Evolutionary conservation across 2,113 vertebrate species (phyloP).

Genomic region (Apistogramma diplotaenia): DNA sequence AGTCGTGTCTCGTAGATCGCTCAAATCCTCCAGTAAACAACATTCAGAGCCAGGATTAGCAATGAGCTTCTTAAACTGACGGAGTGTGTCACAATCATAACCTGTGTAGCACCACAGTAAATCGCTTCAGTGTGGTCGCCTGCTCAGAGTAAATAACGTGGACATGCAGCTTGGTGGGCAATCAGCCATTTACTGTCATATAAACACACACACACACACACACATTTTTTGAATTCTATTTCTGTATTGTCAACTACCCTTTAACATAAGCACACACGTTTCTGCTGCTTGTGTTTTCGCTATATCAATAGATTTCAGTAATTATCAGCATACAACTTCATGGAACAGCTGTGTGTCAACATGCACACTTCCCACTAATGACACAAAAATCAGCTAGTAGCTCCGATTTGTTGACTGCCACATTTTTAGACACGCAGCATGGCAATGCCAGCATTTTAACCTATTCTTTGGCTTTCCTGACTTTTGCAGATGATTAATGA

Average conservation of each 20-base stretch:
- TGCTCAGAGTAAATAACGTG: conserved; percentile 26
- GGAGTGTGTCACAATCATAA: conserved; percentile 64
- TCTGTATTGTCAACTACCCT: not conserved
- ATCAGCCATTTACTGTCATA: not conserved
- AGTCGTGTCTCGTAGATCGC: conserved; percentile 34
- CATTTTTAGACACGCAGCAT: not conserved
- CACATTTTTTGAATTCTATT: not conserved
- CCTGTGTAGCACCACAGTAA: conserved; percentile 35
- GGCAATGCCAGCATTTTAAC: not conserved
- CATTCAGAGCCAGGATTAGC: conserved; percentile 56
- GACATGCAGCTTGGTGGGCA: conserved; percentile 12
- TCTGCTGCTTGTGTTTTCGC: not conserved
- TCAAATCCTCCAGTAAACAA: conserved; percentile 61
- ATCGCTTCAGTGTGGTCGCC: conserved; percentile 27
- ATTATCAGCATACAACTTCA: not conserved
- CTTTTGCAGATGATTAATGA: conserved; percentile 13
- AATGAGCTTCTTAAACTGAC: conserved; percentile 59
- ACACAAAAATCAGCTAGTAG: not conserved
- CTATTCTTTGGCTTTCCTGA: not conserved
- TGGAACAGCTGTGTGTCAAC: not conserved
- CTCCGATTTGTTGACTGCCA: not conserved
- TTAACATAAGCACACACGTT: not conserved
- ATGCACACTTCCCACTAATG: not conserved
- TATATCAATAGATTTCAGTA: not conserved
- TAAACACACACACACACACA: not conserved